A percentile compares a stretch with the other conserved stretches of the same genome.
phyloP scores from a whole-genome alignment of 1,140 invertebrate genomes.

The Heliconius hermathena region DNA sequence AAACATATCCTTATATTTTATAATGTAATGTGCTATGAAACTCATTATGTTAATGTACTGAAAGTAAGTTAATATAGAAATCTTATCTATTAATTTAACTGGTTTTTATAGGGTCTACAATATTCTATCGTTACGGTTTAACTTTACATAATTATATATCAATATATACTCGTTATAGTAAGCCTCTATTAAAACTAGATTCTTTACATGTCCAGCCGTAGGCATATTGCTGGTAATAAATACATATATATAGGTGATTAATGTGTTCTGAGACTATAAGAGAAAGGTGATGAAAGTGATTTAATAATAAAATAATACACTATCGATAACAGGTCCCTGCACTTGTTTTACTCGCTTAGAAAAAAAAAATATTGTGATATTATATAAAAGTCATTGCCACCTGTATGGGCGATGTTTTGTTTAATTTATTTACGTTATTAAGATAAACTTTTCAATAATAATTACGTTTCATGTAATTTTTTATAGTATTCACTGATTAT shows the following conservation, averaged over 20 bases:
- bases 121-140: neutral
- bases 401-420: neutral
- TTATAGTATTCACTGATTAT: too few relatives aligned
- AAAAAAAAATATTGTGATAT: conserved; percentile 31
- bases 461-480: too few relatives aligned
- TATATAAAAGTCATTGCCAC: conserved; percentile 37
- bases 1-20: too few relatives aligned
- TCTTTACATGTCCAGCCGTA: neutral
- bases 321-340: conserved; percentile 16
- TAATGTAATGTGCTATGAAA: too few relatives aligned
- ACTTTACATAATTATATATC: conserved; percentile 1
- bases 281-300: conserved; percentile 70
- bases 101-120: neutral
- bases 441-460: too few relatives aligned
- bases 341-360: conserved; percentile 36
- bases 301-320: conserved; percentile 49
- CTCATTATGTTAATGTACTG: too few relatives aligned
- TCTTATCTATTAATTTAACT: neutral
- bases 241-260: conserved; percentile 49
- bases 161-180: neutral
- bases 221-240: neutral
- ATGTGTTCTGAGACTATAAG: conserved; percentile 44
- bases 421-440: neutral
- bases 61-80: neutral
- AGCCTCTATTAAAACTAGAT: neutral